These are phyloP conservation scores for Coptodon rendalli DNA, from an alignment of 2,113 vertebrate genomes.

Conservation along the genomic window DNA sequence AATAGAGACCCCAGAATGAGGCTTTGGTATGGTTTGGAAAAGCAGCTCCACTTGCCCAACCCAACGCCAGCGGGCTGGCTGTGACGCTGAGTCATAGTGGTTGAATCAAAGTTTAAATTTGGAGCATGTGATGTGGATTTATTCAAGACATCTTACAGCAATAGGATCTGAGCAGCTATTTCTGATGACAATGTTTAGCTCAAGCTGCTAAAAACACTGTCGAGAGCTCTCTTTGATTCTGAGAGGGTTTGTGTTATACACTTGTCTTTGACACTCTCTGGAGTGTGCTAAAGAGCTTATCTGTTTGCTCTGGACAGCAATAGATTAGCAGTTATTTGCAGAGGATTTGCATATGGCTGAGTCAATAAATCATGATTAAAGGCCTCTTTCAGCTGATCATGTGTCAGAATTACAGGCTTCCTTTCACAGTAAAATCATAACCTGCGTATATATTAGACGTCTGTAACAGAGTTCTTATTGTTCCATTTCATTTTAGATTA, in stretches of 20 bases:
- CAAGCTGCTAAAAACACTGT: not conserved
- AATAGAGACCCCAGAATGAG: not conserved
- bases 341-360: constrained; percentile 16
- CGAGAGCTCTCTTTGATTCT: not conserved
- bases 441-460: not conserved
- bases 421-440: not conserved
- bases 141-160: not conserved
- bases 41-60: not conserved
- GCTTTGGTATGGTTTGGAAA: not conserved
- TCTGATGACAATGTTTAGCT: not conserved
- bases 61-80: not conserved
- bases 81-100: not conserved
- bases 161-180: not conserved
- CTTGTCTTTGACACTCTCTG: not conserved
- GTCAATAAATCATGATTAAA: constrained; percentile 9
- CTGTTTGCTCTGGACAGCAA: not conserved
- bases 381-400: not conserved
- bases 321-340: constrained; percentile 18
- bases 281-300: constrained; percentile 3
- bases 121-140: not conserved
- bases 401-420: not conserved
- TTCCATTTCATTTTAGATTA: not conserved
- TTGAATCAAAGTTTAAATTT: constrained; percentile 11
- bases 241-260: not conserved
- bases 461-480: not conserved